phyloP scores from a whole-genome alignment of 35 echinoderm and acorn worm species.

The Stichopus chloronotus region DNA sequence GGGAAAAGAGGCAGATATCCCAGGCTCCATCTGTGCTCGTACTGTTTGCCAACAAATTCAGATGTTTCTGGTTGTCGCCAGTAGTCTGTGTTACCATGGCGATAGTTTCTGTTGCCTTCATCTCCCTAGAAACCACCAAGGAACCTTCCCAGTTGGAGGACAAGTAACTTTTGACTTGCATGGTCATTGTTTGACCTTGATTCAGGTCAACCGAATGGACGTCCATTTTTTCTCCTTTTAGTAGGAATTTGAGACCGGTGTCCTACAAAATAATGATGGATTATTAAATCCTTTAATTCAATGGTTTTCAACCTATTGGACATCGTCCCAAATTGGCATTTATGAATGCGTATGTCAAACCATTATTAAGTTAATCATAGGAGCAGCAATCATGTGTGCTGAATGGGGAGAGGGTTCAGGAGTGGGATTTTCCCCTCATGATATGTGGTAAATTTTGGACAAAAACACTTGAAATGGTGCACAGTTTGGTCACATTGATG shows the following conservation, averaged over 20 bases:
- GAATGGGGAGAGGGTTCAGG: no score
- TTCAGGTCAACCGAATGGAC: slow-evolving; percentile 84
- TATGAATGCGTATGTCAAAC: no score
- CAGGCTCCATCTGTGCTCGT: slow-evolving; percentile 81
- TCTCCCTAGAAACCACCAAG: slow-evolving; percentile 88
- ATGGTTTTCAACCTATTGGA: no score
- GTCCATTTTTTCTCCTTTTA: slow-evolving; percentile 94
- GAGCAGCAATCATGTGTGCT: no score
- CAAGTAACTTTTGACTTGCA: slow-evolving; percentile 90
- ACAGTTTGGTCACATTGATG: no score
- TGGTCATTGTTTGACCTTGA: slow-evolving; percentile 79
- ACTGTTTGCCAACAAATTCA: slow-evolving; percentile 87
- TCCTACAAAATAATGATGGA: slow-evolving; percentile 59
- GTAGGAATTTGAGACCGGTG: slow-evolving; percentile 89
- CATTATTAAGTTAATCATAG: no score
- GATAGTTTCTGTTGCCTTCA: slow-evolving; percentile 87
- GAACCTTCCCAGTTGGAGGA: slow-evolving; percentile 94
- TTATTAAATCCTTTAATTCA: no score
- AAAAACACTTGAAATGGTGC: no score
- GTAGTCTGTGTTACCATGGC: slow-evolving; percentile 82
- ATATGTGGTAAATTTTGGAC: no score
- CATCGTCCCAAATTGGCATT: no score
- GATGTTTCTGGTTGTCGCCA: slow-evolving; percentile 80
- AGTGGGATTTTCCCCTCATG: no score
- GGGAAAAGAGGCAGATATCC: slow-evolving; percentile 96